phyloP scores from a whole-genome alignment of 35 echinoderm and acorn worm genomes.

The Apostichopus californicus region DNA sequence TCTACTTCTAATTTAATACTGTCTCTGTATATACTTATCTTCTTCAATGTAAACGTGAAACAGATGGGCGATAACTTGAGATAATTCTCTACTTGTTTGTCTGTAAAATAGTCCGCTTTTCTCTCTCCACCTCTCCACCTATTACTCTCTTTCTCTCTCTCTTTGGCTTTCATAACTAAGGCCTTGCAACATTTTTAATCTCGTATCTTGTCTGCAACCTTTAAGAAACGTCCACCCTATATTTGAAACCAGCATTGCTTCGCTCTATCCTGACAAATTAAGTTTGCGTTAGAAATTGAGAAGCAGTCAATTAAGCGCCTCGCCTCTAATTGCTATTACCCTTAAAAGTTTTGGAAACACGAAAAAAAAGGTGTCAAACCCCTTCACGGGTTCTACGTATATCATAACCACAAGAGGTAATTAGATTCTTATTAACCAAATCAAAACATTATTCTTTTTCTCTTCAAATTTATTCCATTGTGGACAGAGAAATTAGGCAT shows the following conservation, averaged over 20 bases:
- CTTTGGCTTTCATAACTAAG: not conserved
- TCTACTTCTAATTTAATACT: too few species aligned
- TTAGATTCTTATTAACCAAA: conserved; percentile 1
- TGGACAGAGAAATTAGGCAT: too few species aligned
- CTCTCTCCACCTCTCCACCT: not conserved
- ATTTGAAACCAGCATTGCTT: not conserved
- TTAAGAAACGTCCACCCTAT: not conserved
- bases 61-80: not conserved
- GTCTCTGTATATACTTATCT: too few species aligned
- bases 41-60: not conserved
- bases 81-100: not conserved
- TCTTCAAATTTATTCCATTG: too few species aligned
- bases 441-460: too few species aligned
- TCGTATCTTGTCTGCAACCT: not conserved
- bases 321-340: too few species aligned
- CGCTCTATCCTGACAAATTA: not conserved
- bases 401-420: not conserved
- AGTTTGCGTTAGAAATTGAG: not conserved
- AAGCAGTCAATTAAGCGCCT: not conserved
- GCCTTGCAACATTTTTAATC: not conserved
- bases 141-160: not conserved
- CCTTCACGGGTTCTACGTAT: not conserved
- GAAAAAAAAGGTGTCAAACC: not conserved
- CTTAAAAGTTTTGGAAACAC: too few species aligned
- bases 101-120: not conserved